Conservation (phyloP, 1,140 invertebrate species). For the Papilio helenus region DNA sequence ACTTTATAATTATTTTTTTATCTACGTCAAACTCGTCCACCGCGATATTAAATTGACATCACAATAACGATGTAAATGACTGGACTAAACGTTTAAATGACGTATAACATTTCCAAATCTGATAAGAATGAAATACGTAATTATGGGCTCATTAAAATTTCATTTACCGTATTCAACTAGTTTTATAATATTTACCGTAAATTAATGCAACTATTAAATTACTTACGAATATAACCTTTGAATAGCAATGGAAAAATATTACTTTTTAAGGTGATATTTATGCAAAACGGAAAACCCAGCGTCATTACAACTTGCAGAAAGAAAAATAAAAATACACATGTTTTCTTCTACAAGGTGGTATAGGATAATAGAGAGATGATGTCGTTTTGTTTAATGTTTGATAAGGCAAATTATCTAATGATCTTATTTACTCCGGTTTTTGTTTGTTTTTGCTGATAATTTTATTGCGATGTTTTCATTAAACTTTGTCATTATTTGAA, state of each 20-base stretch:
- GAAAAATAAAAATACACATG: not conserved
- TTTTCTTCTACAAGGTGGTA: not conserved
- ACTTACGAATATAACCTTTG: not conserved
- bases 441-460: slow-evolving; percentile 25
- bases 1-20: slow-evolving; percentile 34
- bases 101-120: not conserved
- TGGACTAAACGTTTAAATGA: slow-evolving; percentile 19
- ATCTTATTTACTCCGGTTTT: slow-evolving; percentile 16
- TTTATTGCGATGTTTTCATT: slow-evolving; percentile 32
- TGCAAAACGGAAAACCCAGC: not conserved
- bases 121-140: slow-evolving; percentile 11
- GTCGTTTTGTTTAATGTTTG: not conserved
- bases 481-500: slow-evolving; percentile 4
- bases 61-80: slow-evolving; percentile 23
- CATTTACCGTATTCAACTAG: not conserved
- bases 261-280: not conserved
- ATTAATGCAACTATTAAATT: not conserved
- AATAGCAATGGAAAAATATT: not conserved
- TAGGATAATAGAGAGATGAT: not conserved
- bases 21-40: slow-evolving; percentile 12
- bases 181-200: not conserved
- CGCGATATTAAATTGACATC: slow-evolving; percentile 14
- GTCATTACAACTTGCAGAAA: not conserved
- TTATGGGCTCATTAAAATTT: not conserved
- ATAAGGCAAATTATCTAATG: slow-evolving; percentile 6